phyloP scores from a whole-genome alignment of 2,113 vertebrate species.

The Phylloscopus trochilus region DNA sequence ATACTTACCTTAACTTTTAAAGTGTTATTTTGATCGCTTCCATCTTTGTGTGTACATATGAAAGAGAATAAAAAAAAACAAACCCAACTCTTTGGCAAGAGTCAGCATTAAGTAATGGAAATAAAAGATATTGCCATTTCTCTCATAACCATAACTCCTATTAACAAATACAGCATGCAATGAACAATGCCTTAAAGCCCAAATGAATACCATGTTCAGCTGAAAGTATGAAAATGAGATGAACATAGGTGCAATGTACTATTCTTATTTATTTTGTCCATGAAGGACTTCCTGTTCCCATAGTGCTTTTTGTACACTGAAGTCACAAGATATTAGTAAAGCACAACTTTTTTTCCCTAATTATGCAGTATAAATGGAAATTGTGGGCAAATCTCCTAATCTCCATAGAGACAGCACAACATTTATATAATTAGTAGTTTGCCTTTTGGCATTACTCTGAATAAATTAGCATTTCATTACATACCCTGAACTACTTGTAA shows the following conservation, averaged over 20 bases:
- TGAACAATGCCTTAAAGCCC: not conserved
- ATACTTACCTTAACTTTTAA: not conserved
- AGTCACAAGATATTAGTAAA: conserved; percentile 7
- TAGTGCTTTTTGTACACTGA: not conserved
- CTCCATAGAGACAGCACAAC: conserved; percentile 51
- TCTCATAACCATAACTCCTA: not conserved
- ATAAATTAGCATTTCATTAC: conserved; percentile 59
- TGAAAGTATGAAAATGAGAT: not conserved
- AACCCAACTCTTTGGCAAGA: not conserved
- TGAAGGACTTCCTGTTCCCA: conserved; percentile 2
- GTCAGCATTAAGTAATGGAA: not conserved
- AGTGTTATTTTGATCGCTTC: not conserved
- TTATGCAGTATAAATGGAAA: conserved; percentile 38
- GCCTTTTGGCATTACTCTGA: conserved; percentile 56
- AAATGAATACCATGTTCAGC: not conserved
- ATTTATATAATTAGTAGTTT: conserved; percentile 47
- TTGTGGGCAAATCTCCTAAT: conserved; percentile 19
- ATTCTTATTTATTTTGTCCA: not conserved
- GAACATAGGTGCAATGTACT: not conserved
- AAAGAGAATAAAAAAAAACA: not conserved
- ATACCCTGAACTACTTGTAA: not conserved
- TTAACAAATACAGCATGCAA: not conserved
- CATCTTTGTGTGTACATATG: not conserved
- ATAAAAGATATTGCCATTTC: not conserved
- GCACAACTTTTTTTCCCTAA: not conserved